Evolutionary conservation across 2,797 vertebrate genomes (phyloP).

Genomic region (Cryptoblepharus egeriae): DNA sequence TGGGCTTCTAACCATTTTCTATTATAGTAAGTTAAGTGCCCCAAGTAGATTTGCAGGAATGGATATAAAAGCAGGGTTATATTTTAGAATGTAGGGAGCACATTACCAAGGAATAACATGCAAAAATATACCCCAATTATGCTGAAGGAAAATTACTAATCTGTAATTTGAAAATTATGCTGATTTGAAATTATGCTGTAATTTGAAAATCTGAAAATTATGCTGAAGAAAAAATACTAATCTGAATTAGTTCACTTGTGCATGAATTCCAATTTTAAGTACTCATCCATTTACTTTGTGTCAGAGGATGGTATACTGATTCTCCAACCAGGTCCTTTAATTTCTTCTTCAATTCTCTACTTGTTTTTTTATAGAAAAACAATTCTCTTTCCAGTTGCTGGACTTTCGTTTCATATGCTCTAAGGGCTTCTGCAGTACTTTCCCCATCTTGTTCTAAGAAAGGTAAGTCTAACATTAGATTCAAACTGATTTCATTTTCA

Average conservation of each 20-base stretch:
- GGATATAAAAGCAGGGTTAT: neutral
- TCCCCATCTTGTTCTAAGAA: conserved; percentile 75
- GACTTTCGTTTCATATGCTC: conserved; percentile 78
- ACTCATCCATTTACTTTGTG: conserved; percentile 59
- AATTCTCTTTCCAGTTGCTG: conserved; percentile 90
- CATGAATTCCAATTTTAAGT: conserved; percentile 8
- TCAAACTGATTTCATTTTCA: conserved; percentile 21
- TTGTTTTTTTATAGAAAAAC: conserved; percentile 91
- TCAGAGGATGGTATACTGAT: conserved; percentile 45
- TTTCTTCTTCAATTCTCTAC: conserved; percentile 88
- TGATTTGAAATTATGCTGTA: too few relatives aligned
- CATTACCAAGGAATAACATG: neutral
- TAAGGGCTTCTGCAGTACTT: conserved; percentile 68
- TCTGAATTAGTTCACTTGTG: neutral
- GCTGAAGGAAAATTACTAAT: neutral
- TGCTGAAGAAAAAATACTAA: neutral
- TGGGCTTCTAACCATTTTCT: neutral
- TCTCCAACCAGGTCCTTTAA: conserved; percentile 77
- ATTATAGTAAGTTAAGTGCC: neutral
- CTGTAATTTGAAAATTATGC: too few relatives aligned
- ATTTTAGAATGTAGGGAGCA: neutral
- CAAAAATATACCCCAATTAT: neutral
- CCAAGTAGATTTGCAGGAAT: neutral
- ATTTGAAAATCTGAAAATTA: too few relatives aligned
- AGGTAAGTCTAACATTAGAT: conserved; percentile 58